These are phyloP conservation scores for Catagonus wagneri DNA, from an alignment of 2,113 vertebrate genomes.

Conservation along the genomic window DNA sequence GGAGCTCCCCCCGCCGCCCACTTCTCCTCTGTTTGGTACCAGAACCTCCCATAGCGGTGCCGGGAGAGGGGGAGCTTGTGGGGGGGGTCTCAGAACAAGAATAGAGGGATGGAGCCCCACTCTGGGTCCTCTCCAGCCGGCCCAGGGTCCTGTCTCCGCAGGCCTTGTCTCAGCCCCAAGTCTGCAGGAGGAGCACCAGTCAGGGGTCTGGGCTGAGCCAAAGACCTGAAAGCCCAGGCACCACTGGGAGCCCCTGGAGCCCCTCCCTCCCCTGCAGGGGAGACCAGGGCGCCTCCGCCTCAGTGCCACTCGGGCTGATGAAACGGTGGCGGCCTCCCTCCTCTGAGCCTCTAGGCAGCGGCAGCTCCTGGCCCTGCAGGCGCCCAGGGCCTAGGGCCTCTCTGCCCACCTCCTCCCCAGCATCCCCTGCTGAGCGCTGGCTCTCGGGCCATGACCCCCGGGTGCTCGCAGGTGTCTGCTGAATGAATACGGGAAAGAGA, in stretches of 20 bases:
- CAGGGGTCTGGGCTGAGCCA: neutral
- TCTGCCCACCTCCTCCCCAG: neutral
- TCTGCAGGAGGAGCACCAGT: neutral
- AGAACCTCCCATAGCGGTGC: neutral
- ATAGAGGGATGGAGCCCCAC: neutral
- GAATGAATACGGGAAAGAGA: neutral
- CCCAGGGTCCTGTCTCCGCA: neutral
- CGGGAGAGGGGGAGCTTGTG: neutral
- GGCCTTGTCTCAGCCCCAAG: neutral
- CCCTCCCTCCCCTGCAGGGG: no score
- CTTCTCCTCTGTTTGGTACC: neutral
- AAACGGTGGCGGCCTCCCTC: neutral
- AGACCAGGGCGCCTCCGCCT: neutral
- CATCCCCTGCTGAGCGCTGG: no score
- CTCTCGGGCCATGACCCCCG: neutral
- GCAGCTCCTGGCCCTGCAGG: neutral
- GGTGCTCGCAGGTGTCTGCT: neutral
- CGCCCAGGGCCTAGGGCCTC: fast-evolving
- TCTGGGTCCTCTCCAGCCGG: neutral
- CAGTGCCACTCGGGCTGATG: neutral
- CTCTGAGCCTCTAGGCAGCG: neutral
- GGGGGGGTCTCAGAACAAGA: neutral
- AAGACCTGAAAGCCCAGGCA: neutral
- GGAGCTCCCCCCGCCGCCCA: fast-evolving
- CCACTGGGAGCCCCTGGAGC: no score